phyloP scores from a whole-genome alignment of 1,140 invertebrate genomes.

The Drosophila suzukii region DNA sequence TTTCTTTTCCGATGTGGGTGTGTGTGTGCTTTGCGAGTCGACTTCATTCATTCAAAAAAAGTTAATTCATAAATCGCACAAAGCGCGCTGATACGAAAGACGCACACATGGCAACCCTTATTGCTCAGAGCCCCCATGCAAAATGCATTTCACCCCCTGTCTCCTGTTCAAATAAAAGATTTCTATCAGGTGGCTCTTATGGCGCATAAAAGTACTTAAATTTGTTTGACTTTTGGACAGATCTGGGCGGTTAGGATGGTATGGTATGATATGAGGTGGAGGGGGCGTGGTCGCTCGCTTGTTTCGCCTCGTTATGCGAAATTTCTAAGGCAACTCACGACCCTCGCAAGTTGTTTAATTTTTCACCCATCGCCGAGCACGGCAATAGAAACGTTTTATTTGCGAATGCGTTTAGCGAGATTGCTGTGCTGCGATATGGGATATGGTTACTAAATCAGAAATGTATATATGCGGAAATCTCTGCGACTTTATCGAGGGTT shows the following conservation, averaged over 20 bases:
- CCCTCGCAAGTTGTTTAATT: constrained; percentile 54
- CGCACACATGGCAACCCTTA: constrained; percentile 46
- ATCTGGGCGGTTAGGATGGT: constrained; percentile 13
- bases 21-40: constrained; percentile 59
- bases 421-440: constrained; percentile 46
- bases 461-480: constrained; percentile 14
- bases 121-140: constrained; percentile 40
- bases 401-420: constrained; percentile 71
- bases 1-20: constrained; percentile 13
- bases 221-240: constrained; percentile 77
- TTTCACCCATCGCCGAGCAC: constrained; percentile 51
- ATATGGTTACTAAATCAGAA: constrained; percentile 20
- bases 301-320: constrained; percentile 50
- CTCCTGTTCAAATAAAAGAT: constrained; percentile 73
- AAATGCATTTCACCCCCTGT: constrained; percentile 58
- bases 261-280: not conserved
- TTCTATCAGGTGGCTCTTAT: constrained; percentile 81
- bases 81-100: constrained; percentile 77
- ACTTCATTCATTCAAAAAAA: constrained; percentile 75
- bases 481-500: constrained; percentile 2
- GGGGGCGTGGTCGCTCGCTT: constrained; percentile 11
- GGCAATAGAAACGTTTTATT: constrained; percentile 54
- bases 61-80: constrained; percentile 82
- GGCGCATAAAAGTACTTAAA: constrained; percentile 81
- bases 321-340: constrained; percentile 45